Percentiles rank a stretch among this genome's conserved stretches.
Conservation (phyloP, 2,113 vertebrate species). For the Axis porcinus region DNA sequence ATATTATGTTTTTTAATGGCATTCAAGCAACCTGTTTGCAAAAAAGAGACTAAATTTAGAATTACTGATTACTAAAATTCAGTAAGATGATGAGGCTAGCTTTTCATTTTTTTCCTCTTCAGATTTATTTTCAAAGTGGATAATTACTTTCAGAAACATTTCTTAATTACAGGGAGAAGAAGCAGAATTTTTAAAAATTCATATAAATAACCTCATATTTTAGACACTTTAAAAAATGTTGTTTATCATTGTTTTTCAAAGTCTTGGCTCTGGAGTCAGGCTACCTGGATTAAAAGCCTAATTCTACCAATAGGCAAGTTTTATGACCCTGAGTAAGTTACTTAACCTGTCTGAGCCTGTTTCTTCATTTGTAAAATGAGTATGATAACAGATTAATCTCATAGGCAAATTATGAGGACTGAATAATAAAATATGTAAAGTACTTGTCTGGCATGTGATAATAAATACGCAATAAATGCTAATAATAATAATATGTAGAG, state of each 20-base stretch:
- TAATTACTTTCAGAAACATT: background rate
- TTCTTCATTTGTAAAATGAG: slow-evolving; percentile 9
- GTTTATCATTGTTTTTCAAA: background rate
- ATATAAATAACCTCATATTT: background rate
- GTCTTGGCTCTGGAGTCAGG: background rate
- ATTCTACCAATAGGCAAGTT: background rate
- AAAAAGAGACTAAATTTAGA: background rate
- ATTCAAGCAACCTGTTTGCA: background rate
- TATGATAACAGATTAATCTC: background rate
- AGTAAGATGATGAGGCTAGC: background rate
- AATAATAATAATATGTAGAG: background rate
- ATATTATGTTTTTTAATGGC: background rate
- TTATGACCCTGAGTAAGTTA: slow-evolving; percentile 16
- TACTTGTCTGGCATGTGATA: background rate
- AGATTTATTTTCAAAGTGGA: slow-evolving; percentile 17
- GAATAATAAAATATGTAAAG: slow-evolving; percentile 3
- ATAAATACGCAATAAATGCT: background rate
- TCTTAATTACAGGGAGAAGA: background rate
- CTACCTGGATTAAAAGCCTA: background rate
- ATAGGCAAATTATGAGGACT: background rate
- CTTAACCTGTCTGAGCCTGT: background rate
- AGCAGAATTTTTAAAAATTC: background rate
- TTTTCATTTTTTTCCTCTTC: slow-evolving; percentile 1
- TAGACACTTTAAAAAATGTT: background rate
- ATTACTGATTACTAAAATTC: background rate